These are phyloP conservation scores for Gryllus bimaculatus DNA, from an alignment of 1,140 invertebrate species.

Conservation along the genomic window DNA sequence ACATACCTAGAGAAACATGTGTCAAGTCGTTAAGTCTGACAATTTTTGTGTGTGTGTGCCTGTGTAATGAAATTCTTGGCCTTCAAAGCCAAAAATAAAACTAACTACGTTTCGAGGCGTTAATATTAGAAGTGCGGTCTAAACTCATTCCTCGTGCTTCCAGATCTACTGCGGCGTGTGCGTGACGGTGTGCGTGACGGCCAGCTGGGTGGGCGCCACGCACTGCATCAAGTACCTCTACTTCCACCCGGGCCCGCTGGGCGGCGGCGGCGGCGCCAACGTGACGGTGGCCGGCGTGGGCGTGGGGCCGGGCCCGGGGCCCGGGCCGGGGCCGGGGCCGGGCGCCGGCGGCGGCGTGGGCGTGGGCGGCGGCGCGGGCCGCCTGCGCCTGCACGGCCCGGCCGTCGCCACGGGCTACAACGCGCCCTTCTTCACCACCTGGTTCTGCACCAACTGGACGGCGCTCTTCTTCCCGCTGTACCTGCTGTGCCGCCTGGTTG, in stretches of 20 bases:
- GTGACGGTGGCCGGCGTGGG: background rate
- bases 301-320: background rate
- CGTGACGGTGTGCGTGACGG: conserved; percentile 71
- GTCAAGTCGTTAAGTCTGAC: too few relatives aligned
- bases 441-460: conserved; percentile 90
- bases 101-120: background rate
- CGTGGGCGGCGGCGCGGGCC: background rate
- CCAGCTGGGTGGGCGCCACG: conserved; percentile 80
- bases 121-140: too few relatives aligned
- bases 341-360: background rate
- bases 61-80: too few relatives aligned
- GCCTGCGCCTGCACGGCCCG: background rate
- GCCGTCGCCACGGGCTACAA: conserved; percentile 47
- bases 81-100: background rate
- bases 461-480: conserved; percentile 86
- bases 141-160: too few relatives aligned
- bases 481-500: conserved; percentile 57
- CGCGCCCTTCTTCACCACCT: conserved; percentile 88
- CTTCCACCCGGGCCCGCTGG: conserved; percentile 33
- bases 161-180: conserved; percentile 82
- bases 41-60: too few relatives aligned
- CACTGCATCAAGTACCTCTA: conserved; percentile 83
- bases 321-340: background rate
- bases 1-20: too few relatives aligned
- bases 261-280: background rate